Evolutionary conservation across 2,113 vertebrate species (phyloP).

Genomic region (Calyptommatus sinebrachiatus): DNA sequence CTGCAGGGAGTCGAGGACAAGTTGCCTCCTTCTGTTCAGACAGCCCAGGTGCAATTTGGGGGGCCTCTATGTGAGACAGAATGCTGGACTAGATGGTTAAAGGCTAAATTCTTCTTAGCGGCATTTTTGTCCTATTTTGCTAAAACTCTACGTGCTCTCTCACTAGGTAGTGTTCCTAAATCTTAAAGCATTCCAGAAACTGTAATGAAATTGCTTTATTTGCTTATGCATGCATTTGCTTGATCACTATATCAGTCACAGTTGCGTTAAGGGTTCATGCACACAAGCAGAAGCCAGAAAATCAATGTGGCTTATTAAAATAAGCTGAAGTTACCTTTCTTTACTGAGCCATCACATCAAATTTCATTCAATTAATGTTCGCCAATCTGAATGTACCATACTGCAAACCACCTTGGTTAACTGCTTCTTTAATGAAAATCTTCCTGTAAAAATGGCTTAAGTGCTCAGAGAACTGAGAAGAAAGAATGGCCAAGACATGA

Average conservation of each 20-base stretch:
- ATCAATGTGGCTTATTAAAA: neutral
- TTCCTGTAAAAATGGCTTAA: slow-evolving; percentile 9
- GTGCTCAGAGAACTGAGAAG: slow-evolving; percentile 5
- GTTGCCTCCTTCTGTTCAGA: no score
- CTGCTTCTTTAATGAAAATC: slow-evolving; percentile 4
- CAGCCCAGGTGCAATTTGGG: no score
- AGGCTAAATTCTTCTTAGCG: no score
- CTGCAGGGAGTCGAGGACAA: no score
- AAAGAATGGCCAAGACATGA: neutral
- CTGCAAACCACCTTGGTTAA: neutral
- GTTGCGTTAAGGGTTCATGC: neutral
- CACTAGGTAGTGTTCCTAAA: neutral
- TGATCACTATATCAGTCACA: neutral
- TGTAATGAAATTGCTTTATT: slow-evolving; percentile 12
- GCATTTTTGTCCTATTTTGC: no score
- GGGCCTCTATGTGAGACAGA: no score
- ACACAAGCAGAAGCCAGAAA: slow-evolving; percentile 6
- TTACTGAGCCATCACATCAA: neutral
- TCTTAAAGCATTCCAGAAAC: neutral
- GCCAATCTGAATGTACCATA: neutral
- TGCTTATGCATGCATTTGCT: neutral
- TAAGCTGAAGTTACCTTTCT: slow-evolving; percentile 4
- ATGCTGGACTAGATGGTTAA: no score
- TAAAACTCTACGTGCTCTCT: no score
- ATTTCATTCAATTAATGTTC: neutral